Conservation (phyloP, 2,888 invertebrate species). For the Coenonympha glycerion region DNA sequence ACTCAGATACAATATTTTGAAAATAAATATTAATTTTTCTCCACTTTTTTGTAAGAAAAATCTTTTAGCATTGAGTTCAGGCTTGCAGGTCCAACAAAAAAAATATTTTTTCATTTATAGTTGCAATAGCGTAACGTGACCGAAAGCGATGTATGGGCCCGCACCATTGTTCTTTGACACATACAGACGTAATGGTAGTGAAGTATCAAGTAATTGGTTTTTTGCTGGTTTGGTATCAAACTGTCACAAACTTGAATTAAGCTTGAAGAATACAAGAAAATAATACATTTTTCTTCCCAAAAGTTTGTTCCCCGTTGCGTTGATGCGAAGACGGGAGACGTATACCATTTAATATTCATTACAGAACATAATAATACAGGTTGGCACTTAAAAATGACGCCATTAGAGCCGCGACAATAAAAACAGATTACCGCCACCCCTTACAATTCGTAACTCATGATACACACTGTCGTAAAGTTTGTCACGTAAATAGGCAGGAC, state of each 20-base stretch:
- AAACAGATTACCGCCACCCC: constrained; percentile 52
- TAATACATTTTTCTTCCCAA: neutral
- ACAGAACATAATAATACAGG: constrained; percentile 30
- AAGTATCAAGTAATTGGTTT: too few relatives aligned
- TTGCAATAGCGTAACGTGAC: too few relatives aligned
- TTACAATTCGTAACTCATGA: constrained; percentile 34
- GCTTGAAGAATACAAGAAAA: neutral
- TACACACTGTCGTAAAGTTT: constrained; percentile 31
- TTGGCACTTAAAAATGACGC: constrained; percentile 39
- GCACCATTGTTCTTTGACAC: too few relatives aligned
- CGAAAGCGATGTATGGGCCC: too few relatives aligned
- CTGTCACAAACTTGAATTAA: neutral
- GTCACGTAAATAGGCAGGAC: neutral
- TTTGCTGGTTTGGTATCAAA: too few relatives aligned
- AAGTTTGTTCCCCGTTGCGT: neutral
- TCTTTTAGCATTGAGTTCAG: too few relatives aligned
- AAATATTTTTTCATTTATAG: too few relatives aligned
- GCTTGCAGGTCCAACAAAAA: too few relatives aligned
- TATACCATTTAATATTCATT: constrained; percentile 30
- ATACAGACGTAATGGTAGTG: too few relatives aligned
- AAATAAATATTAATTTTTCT: too few relatives aligned
- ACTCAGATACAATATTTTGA: too few relatives aligned
- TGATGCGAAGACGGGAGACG: neutral
- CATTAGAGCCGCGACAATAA: constrained; percentile 56
- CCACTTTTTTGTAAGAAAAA: too few relatives aligned